These are phyloP conservation scores for Linurgus olivaceus DNA, from an alignment of 2,797 vertebrate genomes.

Conservation along the genomic window DNA sequence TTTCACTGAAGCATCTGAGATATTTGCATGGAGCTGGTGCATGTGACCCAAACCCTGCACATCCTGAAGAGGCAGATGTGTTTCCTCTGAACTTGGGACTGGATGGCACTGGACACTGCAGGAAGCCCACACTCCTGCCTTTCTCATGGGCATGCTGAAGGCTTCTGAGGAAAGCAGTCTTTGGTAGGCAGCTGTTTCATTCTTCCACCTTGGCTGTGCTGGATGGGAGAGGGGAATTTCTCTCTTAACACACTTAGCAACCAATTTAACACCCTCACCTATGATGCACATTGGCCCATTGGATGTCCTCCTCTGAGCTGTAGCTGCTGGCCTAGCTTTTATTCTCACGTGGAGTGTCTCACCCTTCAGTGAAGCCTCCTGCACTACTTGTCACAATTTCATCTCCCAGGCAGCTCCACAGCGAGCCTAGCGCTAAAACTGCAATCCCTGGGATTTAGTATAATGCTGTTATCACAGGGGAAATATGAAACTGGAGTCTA, in stretches of 20 bases:
- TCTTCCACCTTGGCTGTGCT: not conserved
- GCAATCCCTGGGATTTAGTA: not conserved
- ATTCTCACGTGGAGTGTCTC: not conserved
- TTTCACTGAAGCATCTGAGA: not conserved
- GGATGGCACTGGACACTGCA: not conserved
- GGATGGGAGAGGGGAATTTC: not conserved
- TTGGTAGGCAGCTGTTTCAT: not conserved
- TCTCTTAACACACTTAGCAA: not conserved
- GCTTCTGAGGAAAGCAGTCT: not conserved
- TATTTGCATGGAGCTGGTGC: not conserved
- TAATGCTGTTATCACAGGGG: not conserved
- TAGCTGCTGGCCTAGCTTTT: slow-evolving; percentile 19
- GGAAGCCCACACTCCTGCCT: not conserved
- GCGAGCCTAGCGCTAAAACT: not conserved
- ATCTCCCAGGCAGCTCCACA: not conserved
- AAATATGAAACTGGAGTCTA: not conserved
- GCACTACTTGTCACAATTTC: not conserved
- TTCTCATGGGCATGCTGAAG: not conserved
- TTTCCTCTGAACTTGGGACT: not conserved
- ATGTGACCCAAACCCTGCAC: not conserved
- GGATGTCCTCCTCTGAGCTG: not conserved
- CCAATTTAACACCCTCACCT: not conserved
- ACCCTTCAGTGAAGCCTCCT: not conserved
- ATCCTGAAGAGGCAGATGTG: fast-evolving
- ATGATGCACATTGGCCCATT: not conserved